phyloP scores from a whole-genome alignment of 2,888 invertebrate species.

The Erebia aethiops region DNA sequence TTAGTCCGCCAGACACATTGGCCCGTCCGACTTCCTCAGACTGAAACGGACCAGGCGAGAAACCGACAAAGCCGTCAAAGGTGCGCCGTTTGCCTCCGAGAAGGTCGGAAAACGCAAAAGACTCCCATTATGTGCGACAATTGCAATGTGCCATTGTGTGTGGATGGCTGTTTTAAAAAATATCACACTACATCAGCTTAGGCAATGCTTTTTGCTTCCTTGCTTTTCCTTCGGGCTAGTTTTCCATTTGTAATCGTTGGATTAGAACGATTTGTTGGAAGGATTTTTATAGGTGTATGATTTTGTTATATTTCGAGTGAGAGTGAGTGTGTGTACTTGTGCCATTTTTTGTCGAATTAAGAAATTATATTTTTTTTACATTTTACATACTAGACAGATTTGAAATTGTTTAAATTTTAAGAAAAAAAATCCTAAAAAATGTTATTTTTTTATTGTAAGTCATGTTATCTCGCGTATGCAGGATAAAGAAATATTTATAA shows the following conservation, averaged over 20 bases:
- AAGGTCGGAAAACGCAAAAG: background rate
- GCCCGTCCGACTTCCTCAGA: conserved; percentile 1
- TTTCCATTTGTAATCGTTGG: conserved; percentile 4
- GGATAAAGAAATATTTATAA: too few relatives aligned
- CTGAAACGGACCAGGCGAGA: background rate
- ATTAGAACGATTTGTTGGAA: conserved; percentile 4
- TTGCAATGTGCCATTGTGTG: background rate
- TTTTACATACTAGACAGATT: background rate
- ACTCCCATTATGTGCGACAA: background rate
- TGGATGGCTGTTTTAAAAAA: conserved; percentile 4
- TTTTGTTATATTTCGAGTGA: conserved; percentile 4
- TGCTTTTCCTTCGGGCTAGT: conserved; percentile 4
- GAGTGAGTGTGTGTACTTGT: conserved; percentile 4
- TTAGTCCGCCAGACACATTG: conserved; percentile 2
- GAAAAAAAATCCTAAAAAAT: background rate
- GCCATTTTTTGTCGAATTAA: background rate
- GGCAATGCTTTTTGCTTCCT: conserved; percentile 4
- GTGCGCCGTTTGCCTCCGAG: background rate
- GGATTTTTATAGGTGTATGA: conserved; percentile 4
- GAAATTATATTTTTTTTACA: background rate
- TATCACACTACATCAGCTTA: conserved; percentile 4
- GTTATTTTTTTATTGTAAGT: too few relatives aligned
- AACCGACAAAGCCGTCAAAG: background rate
- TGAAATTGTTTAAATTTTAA: background rate
- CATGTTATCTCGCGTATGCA: too few relatives aligned